These are phyloP conservation scores for Rhea americana DNA, from an alignment of 2,113 vertebrate species.

Conservation along the genomic window DNA sequence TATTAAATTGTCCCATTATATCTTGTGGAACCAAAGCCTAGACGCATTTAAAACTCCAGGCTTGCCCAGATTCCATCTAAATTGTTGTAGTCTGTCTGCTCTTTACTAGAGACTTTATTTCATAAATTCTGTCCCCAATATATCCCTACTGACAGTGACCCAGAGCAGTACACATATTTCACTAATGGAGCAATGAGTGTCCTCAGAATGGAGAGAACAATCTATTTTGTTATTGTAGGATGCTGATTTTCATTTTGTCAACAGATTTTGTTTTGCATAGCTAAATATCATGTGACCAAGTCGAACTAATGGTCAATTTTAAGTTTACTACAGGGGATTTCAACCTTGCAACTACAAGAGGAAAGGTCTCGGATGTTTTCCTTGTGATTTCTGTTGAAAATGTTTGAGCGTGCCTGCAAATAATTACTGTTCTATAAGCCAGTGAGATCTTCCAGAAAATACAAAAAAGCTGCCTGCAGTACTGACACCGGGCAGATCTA, in stretches of 20 bases:
- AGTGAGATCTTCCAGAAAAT: slow-evolving; percentile 17
- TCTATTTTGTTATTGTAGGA: background rate
- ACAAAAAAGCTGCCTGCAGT: slow-evolving; percentile 2
- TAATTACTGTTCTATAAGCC: background rate
- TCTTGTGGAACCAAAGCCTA: background rate
- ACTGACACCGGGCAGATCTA: background rate
- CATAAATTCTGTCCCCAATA: background rate
- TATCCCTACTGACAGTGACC: background rate
- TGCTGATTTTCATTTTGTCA: background rate
- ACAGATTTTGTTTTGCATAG: background rate
- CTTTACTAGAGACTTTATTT: background rate
- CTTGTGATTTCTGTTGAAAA: background rate
- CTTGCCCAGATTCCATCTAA: background rate
- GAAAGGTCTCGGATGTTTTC: background rate
- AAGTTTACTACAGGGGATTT: background rate
- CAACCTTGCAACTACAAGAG: background rate
- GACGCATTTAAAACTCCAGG: background rate
- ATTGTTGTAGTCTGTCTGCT: background rate
- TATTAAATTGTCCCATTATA: background rate
- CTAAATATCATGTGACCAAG: background rate
- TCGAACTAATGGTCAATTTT: slow-evolving; percentile 7
- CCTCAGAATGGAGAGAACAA: background rate
- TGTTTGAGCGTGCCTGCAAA: background rate
- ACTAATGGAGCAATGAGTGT: background rate
- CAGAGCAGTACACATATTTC: background rate